A percentile compares a stretch with the other conserved stretches of the same genome.
Conservation (phyloP, 2,888 invertebrate species). For the Hybos culiciformis region DNA sequence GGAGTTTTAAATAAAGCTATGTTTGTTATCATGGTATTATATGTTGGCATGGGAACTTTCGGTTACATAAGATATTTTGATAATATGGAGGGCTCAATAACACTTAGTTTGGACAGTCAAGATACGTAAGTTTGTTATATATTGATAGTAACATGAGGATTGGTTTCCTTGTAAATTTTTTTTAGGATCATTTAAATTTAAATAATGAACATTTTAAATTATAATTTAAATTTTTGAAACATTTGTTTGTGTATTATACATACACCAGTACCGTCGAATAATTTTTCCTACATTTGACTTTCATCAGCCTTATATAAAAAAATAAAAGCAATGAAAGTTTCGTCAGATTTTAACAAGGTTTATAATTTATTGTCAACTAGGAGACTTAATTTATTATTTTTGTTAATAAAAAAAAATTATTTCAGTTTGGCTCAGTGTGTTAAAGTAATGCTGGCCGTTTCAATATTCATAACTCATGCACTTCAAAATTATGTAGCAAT, state of each 20-base stretch:
- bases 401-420: too few species aligned
- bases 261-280: too few species aligned
- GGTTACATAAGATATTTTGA: conserved; percentile 73
- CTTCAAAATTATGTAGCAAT: conserved; percentile 93
- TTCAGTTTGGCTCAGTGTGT: conserved; percentile 56
- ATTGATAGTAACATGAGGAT: too few species aligned
- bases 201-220: too few species aligned
- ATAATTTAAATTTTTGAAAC: too few species aligned
- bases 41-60: conserved; percentile 65
- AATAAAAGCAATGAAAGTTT: too few species aligned
- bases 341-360: too few species aligned
- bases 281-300: too few species aligned
- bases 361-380: too few species aligned
- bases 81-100: conserved; percentile 57
- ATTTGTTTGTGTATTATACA: too few species aligned
- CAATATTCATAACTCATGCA: conserved; percentile 84
- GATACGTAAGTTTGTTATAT: conserved; percentile 39
- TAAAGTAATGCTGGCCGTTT: conserved; percentile 57
- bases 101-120: conserved; percentile 58
- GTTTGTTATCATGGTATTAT: conserved; percentile 59
- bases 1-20: conserved; percentile 78
- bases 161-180: not conserved
- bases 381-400: too few species aligned
- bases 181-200: not conserved
- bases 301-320: too few species aligned